These are phyloP conservation scores for Jaculus jaculus DNA, from an alignment of 2,113 vertebrate species.

Conservation along the genomic window DNA sequence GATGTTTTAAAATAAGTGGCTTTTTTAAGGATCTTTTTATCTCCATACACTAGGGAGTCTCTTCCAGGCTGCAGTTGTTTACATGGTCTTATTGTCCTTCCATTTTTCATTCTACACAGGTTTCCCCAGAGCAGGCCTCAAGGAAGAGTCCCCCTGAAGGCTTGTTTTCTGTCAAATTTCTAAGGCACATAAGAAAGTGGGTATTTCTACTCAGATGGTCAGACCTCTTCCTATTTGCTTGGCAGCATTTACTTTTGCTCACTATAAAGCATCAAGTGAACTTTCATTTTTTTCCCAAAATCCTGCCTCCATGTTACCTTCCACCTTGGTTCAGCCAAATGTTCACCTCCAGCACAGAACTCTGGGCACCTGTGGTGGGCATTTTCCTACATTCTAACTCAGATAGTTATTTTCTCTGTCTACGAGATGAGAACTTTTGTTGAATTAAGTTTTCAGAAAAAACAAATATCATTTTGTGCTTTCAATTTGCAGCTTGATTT, in stretches of 20 bases:
- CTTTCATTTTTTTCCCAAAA: slow-evolving; percentile 9
- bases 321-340: neutral
- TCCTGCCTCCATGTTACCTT: neutral
- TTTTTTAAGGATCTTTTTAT: neutral
- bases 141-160: neutral
- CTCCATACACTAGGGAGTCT: neutral
- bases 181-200: neutral
- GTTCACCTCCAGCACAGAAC: neutral
- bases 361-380: neutral
- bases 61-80: neutral
- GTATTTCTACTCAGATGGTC: neutral
- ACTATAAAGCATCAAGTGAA: neutral
- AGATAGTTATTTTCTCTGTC: neutral
- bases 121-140: neutral
- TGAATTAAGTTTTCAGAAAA: slow-evolving; percentile 17
- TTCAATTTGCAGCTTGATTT: neutral
- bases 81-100: neutral
- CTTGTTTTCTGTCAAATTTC: neutral
- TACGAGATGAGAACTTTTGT: neutral
- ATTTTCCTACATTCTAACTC: too few species aligned
- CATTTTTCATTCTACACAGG: neutral
- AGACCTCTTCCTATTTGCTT: neutral
- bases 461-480: neutral
- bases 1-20: slow-evolving; percentile 77
- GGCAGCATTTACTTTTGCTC: neutral